Evolutionary conservation across 1,140 invertebrate species (phyloP).

Genomic region (Acromyrmex echinatior): DNA sequence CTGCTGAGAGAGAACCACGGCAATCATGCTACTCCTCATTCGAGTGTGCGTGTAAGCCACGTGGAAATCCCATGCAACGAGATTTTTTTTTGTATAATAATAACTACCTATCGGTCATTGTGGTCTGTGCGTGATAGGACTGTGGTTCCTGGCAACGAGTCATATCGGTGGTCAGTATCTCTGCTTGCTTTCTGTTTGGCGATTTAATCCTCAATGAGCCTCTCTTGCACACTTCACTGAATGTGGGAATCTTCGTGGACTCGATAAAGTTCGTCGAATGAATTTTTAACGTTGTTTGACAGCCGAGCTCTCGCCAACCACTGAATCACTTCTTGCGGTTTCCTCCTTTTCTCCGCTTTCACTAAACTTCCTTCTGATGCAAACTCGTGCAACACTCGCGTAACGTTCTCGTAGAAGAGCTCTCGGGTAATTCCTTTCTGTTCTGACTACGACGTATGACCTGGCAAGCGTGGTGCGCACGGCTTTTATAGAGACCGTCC

Average conservation of each 20-base stretch:
- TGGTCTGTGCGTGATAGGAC: slow-evolving; percentile 48
- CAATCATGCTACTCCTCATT: not conserved
- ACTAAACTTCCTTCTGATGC: not conserved
- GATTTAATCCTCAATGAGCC: slow-evolving; percentile 5
- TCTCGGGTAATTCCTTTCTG: not conserved
- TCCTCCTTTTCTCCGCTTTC: not conserved
- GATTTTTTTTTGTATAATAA: not conserved
- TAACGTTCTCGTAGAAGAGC: slow-evolving; percentile 2
- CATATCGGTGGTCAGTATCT: slow-evolving; percentile 73
- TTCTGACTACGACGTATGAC: slow-evolving; percentile 45
- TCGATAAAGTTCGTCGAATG: slow-evolving; percentile 17
- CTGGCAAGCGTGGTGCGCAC: not conserved
- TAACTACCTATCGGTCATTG: slow-evolving; percentile 75
- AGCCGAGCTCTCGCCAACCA: slow-evolving; percentile 4
- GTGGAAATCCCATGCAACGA: not conserved
- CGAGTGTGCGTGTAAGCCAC: not conserved
- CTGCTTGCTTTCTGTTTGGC: not conserved
- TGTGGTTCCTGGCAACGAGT: slow-evolving; percentile 76
- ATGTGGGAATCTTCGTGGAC: slow-evolving; percentile 66
- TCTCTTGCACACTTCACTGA: slow-evolving; percentile 77
- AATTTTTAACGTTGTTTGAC: slow-evolving; percentile 13
- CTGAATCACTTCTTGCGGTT: slow-evolving; percentile 25
- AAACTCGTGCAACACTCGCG: slow-evolving; percentile 58
- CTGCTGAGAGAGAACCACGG: not conserved
- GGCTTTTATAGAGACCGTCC: slow-evolving; percentile 57